These are phyloP conservation scores for Brienomyrus brachyistius DNA, from an alignment of 2,113 vertebrate species.

Conservation along the genomic window DNA sequence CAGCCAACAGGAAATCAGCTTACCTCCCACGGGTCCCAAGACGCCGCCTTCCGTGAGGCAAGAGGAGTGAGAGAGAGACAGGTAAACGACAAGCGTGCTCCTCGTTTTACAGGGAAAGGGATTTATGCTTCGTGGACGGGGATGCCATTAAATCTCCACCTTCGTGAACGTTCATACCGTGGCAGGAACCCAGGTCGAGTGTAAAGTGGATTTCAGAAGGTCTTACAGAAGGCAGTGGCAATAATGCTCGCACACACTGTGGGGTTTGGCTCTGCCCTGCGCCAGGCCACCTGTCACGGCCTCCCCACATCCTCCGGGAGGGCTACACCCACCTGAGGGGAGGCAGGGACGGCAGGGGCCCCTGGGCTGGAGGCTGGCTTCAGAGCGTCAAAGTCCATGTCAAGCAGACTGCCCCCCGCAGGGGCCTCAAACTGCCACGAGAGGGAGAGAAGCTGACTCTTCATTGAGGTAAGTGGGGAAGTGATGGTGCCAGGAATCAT, in stretches of 20 bases:
- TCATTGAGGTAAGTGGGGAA: not conserved
- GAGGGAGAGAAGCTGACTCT: not conserved
- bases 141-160: not conserved
- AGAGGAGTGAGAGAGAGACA: conserved; percentile 56
- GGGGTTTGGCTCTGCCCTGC: not conserved
- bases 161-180: not conserved
- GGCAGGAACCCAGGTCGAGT: not conserved
- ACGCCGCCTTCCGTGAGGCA: conserved; percentile 67
- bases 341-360: conserved; percentile 53
- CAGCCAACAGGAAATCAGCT: conserved; percentile 46
- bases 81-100: conserved; percentile 14
- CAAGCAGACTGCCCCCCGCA: conserved; percentile 74
- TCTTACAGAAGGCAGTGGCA: not conserved
- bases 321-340: conserved; percentile 68
- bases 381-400: conserved; percentile 82
- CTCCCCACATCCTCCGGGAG: not conserved
- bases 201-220: not conserved
- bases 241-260: not conserved
- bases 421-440: conserved; percentile 71
- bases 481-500: not conserved
- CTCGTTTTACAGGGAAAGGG: not conserved
- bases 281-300: not conserved
- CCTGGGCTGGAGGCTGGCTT: conserved; percentile 60
- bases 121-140: not conserved
- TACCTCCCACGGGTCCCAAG: conserved; percentile 91